These are phyloP conservation scores for Sus cebifrons DNA, from an alignment of 2,797 vertebrate species.

Conservation along the genomic window DNA sequence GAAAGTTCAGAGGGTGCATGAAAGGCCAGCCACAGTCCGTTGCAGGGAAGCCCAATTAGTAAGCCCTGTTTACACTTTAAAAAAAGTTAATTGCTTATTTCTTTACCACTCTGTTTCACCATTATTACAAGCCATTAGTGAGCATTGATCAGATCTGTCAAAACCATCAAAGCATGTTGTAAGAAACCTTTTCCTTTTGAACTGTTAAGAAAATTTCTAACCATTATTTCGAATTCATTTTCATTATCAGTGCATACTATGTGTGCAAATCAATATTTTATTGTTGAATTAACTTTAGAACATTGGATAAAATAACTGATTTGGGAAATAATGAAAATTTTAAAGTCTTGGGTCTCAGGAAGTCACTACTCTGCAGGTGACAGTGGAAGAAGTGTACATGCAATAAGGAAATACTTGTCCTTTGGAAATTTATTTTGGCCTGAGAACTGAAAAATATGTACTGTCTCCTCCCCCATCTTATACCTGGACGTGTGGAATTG, in stretches of 20 bases:
- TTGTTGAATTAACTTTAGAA: constrained; percentile 15
- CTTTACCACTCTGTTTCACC: constrained; percentile 5
- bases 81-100: constrained; percentile 36
- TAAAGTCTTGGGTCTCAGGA: not conserved
- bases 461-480: not conserved
- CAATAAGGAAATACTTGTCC: not conserved
- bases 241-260: constrained; percentile 1
- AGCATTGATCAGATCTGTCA: constrained; percentile 7
- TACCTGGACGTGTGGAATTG: not conserved
- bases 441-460: constrained; percentile 13
- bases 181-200: not conserved
- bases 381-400: not conserved
- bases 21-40: not conserved
- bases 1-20: not conserved
- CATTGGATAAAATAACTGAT: constrained; percentile 12
- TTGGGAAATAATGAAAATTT: constrained; percentile 31
- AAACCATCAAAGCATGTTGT: constrained; percentile 18
- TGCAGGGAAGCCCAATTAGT: constrained; percentile 18
- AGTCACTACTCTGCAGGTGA: not conserved
- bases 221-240: constrained; percentile 27
- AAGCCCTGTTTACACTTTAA: not conserved
- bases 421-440: not conserved
- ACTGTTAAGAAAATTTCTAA: not conserved
- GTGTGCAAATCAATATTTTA: not conserved
- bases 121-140: constrained; percentile 18